Evolutionary conservation across 2,797 vertebrate species (phyloP).

Genomic region (Bradypodion pumilum): DNA sequence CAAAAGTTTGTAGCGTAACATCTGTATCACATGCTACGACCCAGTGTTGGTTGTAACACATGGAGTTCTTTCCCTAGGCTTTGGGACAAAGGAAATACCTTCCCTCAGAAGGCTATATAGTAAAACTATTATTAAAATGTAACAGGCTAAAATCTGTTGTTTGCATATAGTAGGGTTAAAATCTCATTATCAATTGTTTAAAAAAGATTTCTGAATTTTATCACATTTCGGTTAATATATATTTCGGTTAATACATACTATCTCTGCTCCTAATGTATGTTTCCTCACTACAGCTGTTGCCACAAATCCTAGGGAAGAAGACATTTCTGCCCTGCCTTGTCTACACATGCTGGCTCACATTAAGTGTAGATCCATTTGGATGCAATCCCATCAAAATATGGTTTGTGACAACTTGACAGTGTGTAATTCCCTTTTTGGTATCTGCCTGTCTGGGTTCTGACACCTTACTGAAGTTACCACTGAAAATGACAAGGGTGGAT

Average conservation of each 20-base stretch:
- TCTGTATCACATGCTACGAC: background rate
- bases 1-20: background rate
- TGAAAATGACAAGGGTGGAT: background rate
- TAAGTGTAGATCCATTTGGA: background rate
- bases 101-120: too few relatives aligned
- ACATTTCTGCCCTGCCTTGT: background rate
- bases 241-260: background rate
- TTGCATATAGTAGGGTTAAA: background rate
- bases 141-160: background rate
- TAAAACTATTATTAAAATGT: too few relatives aligned
- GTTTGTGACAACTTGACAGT: background rate
- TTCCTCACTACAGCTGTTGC: background rate
- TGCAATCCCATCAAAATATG: background rate
- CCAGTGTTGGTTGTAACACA: background rate
- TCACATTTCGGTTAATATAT: background rate
- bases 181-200: background rate
- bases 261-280: background rate
- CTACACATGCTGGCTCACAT: background rate
- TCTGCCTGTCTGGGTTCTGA: background rate
- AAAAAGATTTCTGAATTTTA: background rate
- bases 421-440: background rate
- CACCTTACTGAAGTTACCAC: background rate
- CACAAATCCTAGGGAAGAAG: background rate
- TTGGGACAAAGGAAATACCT: too few relatives aligned
- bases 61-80: too few relatives aligned